Evolutionary conservation across 2,888 invertebrate species (phyloP), one percentile per base, ranked within the genome.

Genomic region (Archaeoteleia sp.): DNA sequence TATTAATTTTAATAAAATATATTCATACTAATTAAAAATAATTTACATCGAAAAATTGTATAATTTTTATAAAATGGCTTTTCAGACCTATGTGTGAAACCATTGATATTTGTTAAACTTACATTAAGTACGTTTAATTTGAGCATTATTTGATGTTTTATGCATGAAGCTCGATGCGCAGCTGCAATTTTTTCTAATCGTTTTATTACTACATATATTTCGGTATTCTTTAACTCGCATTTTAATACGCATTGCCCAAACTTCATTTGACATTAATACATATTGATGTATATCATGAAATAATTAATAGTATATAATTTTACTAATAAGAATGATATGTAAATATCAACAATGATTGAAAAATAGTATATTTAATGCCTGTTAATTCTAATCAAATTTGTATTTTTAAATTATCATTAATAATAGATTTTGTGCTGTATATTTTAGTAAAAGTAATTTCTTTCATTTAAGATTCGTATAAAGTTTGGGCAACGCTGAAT

Each of bases 91-190:
- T 62, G 57, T 62, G 67, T 67, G 62, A 61, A 61, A 57, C 57
- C 51, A 62, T 48, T 68, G 32, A 68, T 68, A 60, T 51, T 67
- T 61, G 55, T 67, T 61, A 32, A 55, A 49, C 55, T 67, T 68
- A 58, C 37, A 67, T 78, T 74, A 65, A 77, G 71, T 80, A 77
- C 66, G 74, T 79, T 79, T 76, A 73, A 75, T 81, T 81, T 72
- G 76, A 81, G 82, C 80, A 78, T 83, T 82, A 78, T 78, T 84
- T 79, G 82, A 78, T 84, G 83, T 84, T 83, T 81, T 82, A 76
- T 84, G 84, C 84, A 85, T 85, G 84, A 79, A 81, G 81, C 84
- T 85, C 84, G 78, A 83, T 84, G 84, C 84, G 82, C 84, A 83
- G 85, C 84, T 79, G 79, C 83, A 82, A 72, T 82, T 80, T 82